Conservation (phyloP, 2,888 invertebrate species). For the Quadroppia sp. region DNA sequence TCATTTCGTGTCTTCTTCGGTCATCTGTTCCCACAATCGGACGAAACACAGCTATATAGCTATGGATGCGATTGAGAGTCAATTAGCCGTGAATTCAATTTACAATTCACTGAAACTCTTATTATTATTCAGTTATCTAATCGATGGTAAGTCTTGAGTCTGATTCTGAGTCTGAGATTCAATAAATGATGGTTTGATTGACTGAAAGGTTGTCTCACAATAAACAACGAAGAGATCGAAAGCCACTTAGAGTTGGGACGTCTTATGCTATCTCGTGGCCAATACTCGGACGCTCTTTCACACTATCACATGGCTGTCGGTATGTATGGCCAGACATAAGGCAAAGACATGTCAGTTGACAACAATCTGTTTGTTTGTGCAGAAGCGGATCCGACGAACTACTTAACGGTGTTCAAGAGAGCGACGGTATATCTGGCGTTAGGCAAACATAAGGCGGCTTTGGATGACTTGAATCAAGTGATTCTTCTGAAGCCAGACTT, state of each 20-base stretch:
- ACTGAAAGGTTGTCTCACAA: slow-evolving; percentile 8
- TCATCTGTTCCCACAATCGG: not conserved
- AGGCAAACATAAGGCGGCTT: slow-evolving; percentile 89
- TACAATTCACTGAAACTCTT: slow-evolving; percentile 5
- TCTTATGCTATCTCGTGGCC: slow-evolving; percentile 83
- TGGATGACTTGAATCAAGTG: slow-evolving; percentile 87
- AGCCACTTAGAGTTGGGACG: slow-evolving; percentile 91
- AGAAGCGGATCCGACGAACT: slow-evolving; percentile 95
- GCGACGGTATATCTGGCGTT: slow-evolving; percentile 94
- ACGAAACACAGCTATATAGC: not conserved
- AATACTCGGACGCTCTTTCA: slow-evolving; percentile 89
- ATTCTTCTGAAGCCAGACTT: slow-evolving; percentile 93
- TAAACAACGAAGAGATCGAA: slow-evolving; percentile 64
- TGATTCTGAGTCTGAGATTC: not conserved
- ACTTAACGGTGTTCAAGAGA: slow-evolving; percentile 89
- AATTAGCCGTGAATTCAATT: not conserved
- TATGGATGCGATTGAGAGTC: slow-evolving; percentile 20
- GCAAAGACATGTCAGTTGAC: slow-evolving; percentile 24
- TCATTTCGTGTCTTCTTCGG: not conserved
- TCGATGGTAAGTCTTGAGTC: slow-evolving; percentile 6
- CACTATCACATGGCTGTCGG: slow-evolving; percentile 96
- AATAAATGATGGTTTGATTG: not conserved
- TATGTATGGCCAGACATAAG: slow-evolving; percentile 41
- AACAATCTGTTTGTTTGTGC: slow-evolving; percentile 51
- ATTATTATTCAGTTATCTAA: slow-evolving; percentile 9